phyloP scores from a whole-genome alignment of 2,888 invertebrate genomes.

The Psylliodes chrysocephalus region DNA sequence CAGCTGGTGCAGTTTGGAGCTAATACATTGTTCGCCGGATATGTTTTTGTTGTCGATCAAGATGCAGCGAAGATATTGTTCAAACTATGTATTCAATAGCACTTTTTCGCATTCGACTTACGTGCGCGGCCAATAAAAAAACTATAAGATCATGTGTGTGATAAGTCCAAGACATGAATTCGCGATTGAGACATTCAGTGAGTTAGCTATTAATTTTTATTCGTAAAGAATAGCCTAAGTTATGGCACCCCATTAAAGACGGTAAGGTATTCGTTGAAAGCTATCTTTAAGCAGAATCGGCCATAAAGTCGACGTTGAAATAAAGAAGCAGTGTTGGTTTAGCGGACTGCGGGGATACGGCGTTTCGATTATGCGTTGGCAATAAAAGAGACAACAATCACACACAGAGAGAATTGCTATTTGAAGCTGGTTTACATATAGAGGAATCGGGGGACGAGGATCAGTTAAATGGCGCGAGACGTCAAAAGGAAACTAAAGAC shows the following conservation, averaged over 20 bases:
- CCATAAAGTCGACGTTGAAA: conserved; percentile 21
- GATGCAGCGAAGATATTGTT: neutral
- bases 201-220: conserved; percentile 14
- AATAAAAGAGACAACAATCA: conserved; percentile 16
- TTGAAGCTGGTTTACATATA: neutral
- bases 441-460: neutral
- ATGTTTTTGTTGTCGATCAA: neutral
- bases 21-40: too few relatives aligned
- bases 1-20: too few relatives aligned
- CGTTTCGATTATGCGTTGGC: neutral
- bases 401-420: neutral
- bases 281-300: conserved; percentile 18
- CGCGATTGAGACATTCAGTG: conserved; percentile 18
- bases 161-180: neutral
- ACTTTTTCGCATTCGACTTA: neutral
- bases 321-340: conserved; percentile 3
- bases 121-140: neutral
- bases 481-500: too few relatives aligned
- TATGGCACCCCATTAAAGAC: conserved; percentile 24
- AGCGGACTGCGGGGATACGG: conserved; percentile 10
- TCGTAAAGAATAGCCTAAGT: conserved; percentile 13
- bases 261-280: conserved; percentile 22
- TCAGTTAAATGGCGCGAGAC: too few relatives aligned
- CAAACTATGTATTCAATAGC: neutral
- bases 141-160: neutral